Conservation (phyloP, 2,113 vertebrate species). For the Callionymus lyra region DNA sequence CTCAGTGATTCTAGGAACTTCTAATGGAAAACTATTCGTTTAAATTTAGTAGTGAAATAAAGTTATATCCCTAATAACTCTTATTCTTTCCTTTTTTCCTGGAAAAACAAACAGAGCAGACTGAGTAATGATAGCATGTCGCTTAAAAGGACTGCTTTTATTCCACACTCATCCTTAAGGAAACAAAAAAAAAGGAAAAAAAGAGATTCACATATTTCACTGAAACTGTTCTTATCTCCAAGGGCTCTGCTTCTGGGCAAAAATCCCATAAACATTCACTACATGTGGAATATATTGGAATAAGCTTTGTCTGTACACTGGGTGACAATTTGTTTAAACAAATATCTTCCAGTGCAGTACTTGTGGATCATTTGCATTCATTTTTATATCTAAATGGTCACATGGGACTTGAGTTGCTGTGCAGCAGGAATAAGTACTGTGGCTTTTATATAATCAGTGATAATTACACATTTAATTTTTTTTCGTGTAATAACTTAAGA, state of each 20-base stretch:
- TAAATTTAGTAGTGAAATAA: no score
- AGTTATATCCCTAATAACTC: no score
- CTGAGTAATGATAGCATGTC: no score
- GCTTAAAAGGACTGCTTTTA: neutral
- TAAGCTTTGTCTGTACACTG: constrained; percentile 12
- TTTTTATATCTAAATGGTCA: constrained; percentile 29
- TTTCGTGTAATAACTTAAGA: no score
- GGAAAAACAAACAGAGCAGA: no score
- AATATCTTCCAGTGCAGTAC: constrained; percentile 42
- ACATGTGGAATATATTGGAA: constrained; percentile 1
- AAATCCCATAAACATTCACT: neutral
- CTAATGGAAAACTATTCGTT: no score
- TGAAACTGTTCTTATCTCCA: constrained; percentile 7
- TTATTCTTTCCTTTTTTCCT: no score
- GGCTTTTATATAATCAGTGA: no score
- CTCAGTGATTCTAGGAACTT: no score
- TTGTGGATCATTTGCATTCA: constrained; percentile 40
- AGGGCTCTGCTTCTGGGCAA: constrained; percentile 21
- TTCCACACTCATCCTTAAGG: neutral
- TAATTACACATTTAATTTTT: no score
- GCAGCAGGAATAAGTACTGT: neutral
- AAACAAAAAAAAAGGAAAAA: neutral
- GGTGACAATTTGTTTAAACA: constrained; percentile 35
- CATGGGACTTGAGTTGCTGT: constrained; percentile 15
- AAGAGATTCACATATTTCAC: constrained; percentile 1